A percentile compares a stretch with the other conserved stretches of the same genome.
These are phyloP conservation scores for Heliocidaris erythrogramma DNA, from an alignment of 35 echinoderm and acorn worm species.

Conservation along the genomic window DNA sequence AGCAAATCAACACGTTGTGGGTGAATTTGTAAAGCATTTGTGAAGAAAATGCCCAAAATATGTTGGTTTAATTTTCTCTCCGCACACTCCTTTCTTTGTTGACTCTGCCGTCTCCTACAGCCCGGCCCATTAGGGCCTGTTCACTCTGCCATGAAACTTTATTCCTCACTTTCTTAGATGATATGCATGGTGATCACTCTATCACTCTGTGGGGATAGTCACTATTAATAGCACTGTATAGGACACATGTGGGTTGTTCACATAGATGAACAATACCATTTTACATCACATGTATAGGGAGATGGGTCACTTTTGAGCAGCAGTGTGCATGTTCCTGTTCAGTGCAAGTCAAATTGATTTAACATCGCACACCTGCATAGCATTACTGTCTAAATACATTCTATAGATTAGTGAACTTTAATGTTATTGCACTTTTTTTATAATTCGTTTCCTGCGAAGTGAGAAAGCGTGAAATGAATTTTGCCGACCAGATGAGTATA, in stretches of 20 bases:
- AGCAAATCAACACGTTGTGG: neutral
- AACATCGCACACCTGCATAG: neutral
- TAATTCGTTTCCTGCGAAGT: neutral
- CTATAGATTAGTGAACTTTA: slow-evolving; percentile 5
- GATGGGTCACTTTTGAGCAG: neutral
- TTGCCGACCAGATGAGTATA: neutral
- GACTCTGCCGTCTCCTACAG: neutral
- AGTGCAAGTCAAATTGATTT: neutral
- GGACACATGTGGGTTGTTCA: too few relatives aligned
- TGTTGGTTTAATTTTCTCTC: slow-evolving; percentile 7
- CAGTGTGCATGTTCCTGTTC: neutral
- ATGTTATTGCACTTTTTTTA: slow-evolving; percentile 3
- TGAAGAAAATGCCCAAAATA: neutral
- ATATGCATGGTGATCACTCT: neutral
- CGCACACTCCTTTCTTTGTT: neutral
- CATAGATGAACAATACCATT: too few relatives aligned
- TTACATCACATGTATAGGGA: neutral
- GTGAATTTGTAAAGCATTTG: neutral
- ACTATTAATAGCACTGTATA: too few relatives aligned
- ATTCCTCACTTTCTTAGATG: neutral
- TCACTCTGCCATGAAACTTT: neutral
- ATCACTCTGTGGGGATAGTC: too few relatives aligned
- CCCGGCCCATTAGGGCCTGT: neutral
- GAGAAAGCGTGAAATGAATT: neutral
- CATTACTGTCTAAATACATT: slow-evolving; percentile 18